A percentile compares a stretch with the other conserved stretches of the same genome.
These are phyloP conservation scores for Psix sp. DNA, from an alignment of 1,140 invertebrate species.

Conservation along the genomic window DNA sequence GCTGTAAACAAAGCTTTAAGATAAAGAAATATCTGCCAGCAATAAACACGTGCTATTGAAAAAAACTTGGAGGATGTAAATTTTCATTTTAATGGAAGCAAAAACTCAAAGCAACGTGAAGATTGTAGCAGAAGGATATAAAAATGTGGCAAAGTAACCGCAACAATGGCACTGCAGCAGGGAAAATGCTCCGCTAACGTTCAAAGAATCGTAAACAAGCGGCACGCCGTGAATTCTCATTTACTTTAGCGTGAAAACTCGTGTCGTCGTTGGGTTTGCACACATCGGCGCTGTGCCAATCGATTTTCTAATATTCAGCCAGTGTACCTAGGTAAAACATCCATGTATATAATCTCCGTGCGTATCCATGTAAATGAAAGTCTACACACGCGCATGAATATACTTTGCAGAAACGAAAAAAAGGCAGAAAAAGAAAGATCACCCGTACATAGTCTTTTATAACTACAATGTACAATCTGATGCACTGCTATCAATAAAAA, in stretches of 20 bases:
- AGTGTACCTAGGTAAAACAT: constrained; percentile 52
- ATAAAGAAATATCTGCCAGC: not conserved
- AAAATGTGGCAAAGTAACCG: constrained; percentile 4
- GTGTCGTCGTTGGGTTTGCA: constrained; percentile 21
- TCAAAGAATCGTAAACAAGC: constrained; percentile 32
- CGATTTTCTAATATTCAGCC: constrained; percentile 57
- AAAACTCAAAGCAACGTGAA: too few species aligned
- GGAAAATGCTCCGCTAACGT: constrained; percentile 10
- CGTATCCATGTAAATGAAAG: constrained; percentile 59
- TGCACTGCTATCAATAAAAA: not conserved
- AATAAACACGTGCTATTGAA: too few species aligned
- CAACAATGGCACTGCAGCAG: not conserved
- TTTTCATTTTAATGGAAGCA: too few species aligned
- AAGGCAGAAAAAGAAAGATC: not conserved
- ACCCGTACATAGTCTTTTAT: constrained; percentile 2
- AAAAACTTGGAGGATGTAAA: too few species aligned
- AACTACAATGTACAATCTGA: constrained; percentile 14
- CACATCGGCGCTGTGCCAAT: constrained; percentile 34
- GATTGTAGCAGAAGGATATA: too few species aligned
- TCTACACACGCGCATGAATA: constrained; percentile 58
- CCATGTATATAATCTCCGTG: constrained; percentile 59
- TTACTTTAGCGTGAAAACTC: constrained; percentile 22
- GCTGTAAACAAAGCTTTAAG: not conserved
- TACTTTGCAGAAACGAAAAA: constrained; percentile 22
- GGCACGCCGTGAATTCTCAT: constrained; percentile 33